Percentiles rank a stretch among this genome's conserved stretches.
Evolutionary conservation across 2,888 invertebrate species (phyloP).

Genomic region (Cloeon dipterum): DNA sequence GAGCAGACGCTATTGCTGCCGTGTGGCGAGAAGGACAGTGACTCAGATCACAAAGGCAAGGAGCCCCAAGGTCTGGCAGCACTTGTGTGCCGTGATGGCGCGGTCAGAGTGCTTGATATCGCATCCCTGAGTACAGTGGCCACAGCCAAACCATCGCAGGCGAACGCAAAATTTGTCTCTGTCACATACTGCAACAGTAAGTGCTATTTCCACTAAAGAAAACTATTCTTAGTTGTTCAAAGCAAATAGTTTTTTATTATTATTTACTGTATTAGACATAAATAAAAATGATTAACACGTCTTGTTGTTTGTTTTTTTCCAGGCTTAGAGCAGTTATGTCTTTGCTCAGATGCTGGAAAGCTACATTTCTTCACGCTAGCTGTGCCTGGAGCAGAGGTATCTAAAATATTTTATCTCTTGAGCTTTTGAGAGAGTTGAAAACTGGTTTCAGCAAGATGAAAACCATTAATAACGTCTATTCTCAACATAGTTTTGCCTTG

Average conservation of each 20-base stretch:
- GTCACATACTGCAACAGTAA: constrained; percentile 66
- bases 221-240: too few relatives aligned
- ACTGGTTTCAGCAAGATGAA: too few relatives aligned
- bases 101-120: constrained; percentile 44
- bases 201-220: too few relatives aligned
- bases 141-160: constrained; percentile 35
- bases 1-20: constrained; percentile 46
- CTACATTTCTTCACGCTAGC: constrained; percentile 58
- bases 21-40: constrained; percentile 20
- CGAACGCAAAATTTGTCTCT: constrained; percentile 45
- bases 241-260: not conserved
- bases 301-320: constrained; percentile 8
- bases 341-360: constrained; percentile 55
- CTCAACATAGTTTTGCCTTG: too few relatives aligned
- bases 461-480: too few relatives aligned
- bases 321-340: constrained; percentile 66
- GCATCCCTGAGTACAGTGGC: constrained; percentile 43
- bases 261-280: too few relatives aligned
- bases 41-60: constrained; percentile 9
- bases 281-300: not conserved
- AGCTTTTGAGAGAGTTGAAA: too few relatives aligned
- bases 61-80: constrained; percentile 32
- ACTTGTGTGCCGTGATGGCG: constrained; percentile 50
- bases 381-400: not conserved
- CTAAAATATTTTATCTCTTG: too few relatives aligned